phyloP scores from a whole-genome alignment of 2,113 vertebrate species.

The Panthera uncia region DNA sequence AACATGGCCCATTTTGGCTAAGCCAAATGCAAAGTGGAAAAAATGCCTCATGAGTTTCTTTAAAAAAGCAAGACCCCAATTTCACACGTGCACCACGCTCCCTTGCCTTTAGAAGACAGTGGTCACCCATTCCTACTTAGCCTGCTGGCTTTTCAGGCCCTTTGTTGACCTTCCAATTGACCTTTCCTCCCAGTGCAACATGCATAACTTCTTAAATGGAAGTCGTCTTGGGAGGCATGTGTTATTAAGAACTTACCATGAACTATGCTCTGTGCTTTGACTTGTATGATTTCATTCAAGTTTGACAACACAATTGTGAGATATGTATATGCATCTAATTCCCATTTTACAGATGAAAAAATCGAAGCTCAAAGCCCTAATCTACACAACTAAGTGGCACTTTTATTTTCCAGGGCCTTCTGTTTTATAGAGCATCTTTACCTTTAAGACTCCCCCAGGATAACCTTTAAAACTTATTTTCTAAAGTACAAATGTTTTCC shows the following conservation, averaged over 20 bases:
- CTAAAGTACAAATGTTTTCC: background rate
- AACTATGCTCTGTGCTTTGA: background rate
- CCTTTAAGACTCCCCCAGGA: background rate
- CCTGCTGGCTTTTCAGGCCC: background rate
- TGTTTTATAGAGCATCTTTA: constrained; percentile 9
- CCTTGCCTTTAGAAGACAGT: background rate
- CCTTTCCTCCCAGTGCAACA: background rate
- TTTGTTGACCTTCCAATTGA: background rate
- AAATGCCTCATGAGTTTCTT: constrained; percentile 11
- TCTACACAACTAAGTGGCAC: background rate
- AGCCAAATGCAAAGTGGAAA: constrained; percentile 43
- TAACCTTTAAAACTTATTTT: background rate
- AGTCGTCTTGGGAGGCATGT: background rate
- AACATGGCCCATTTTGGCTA: background rate
- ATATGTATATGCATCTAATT: background rate
- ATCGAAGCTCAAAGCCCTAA: background rate
- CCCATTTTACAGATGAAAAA: constrained; percentile 23
- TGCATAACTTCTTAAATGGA: background rate
- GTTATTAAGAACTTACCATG: background rate
- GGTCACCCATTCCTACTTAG: background rate
- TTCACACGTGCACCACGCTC: background rate
- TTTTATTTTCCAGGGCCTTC: background rate
- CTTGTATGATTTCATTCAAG: background rate
- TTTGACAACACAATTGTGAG: background rate
- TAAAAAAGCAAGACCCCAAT: background rate